Evolutionary conservation across 2,888 invertebrate genomes (phyloP).

Genomic region (Ectemnius cavifrons): DNA sequence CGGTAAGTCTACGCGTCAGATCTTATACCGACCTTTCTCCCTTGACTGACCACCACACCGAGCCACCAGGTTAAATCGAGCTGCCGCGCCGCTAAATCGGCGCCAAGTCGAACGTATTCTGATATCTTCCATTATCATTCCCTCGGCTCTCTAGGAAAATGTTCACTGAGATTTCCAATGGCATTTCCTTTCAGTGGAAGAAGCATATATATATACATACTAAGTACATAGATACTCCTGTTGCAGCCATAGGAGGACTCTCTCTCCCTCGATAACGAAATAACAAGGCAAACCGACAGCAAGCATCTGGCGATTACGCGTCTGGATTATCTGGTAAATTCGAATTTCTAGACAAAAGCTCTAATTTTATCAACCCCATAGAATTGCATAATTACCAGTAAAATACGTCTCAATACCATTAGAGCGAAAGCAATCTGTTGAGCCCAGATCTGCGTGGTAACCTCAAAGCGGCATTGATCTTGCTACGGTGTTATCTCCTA

Average conservation of each 20-base stretch:
- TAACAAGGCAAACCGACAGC: background rate
- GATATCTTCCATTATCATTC: constrained; percentile 10
- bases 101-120: constrained; percentile 18
- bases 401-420: constrained; percentile 53
- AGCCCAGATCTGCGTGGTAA: constrained; percentile 38
- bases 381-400: constrained; percentile 41
- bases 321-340: background rate
- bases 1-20: constrained; percentile 49
- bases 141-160: background rate
- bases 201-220: background rate
- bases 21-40: constrained; percentile 29
- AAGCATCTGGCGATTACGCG: background rate
- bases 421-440: constrained; percentile 55
- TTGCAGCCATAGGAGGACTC: background rate
- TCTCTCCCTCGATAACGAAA: background rate
- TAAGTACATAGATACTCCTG: too few relatives aligned
- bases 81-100: constrained; percentile 38
- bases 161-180: background rate
- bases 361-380: constrained; percentile 12
- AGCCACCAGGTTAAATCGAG: constrained; percentile 27
- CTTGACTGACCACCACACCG: background rate
- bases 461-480: constrained; percentile 61
- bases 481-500: constrained; percentile 58
- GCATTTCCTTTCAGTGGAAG: background rate
- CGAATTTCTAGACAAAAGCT: constrained; percentile 15